Conservation (phyloP, 2,797 vertebrate genomes). For the Somateria mollissima region DNA sequence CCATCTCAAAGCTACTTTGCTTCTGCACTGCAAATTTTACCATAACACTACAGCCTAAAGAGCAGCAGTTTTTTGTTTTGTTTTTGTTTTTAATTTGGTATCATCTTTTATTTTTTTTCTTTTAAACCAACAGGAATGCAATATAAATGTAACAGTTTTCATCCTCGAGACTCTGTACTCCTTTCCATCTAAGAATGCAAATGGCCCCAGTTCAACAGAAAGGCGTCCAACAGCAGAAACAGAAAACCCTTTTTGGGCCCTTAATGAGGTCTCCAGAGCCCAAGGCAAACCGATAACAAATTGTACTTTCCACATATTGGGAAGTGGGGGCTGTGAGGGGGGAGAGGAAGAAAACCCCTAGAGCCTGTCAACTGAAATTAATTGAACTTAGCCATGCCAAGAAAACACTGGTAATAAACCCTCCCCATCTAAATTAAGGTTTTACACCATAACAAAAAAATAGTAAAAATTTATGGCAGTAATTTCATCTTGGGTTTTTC, state of each 20-base stretch:
- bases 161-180: constrained; percentile 3
- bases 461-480: constrained; percentile 77
- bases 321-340: neutral
- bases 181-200: constrained; percentile 72
- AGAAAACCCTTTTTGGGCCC: constrained; percentile 64
- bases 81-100: neutral
- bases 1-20: neutral
- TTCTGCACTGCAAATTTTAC: neutral
- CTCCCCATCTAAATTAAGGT: constrained; percentile 79
- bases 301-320: constrained; percentile 64
- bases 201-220: constrained; percentile 66
- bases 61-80: neutral
- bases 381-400: constrained; percentile 75
- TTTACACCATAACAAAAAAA: constrained; percentile 66
- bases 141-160: constrained; percentile 32
- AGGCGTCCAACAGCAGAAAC: constrained; percentile 65
- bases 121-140: constrained; percentile 20
- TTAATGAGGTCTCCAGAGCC: constrained; percentile 84
- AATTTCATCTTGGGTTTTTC: constrained; percentile 80
- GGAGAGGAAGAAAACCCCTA: constrained; percentile 44
- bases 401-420: constrained; percentile 78
- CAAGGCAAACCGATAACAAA: constrained; percentile 80
- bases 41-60: neutral
- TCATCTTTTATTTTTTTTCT: constrained; percentile 10
- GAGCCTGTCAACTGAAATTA: constrained; percentile 80